Evolutionary conservation across 2,888 invertebrate species (phyloP), one percentile per base, ranked within the genome.

Genomic region (Stenodema calcarata): DNA sequence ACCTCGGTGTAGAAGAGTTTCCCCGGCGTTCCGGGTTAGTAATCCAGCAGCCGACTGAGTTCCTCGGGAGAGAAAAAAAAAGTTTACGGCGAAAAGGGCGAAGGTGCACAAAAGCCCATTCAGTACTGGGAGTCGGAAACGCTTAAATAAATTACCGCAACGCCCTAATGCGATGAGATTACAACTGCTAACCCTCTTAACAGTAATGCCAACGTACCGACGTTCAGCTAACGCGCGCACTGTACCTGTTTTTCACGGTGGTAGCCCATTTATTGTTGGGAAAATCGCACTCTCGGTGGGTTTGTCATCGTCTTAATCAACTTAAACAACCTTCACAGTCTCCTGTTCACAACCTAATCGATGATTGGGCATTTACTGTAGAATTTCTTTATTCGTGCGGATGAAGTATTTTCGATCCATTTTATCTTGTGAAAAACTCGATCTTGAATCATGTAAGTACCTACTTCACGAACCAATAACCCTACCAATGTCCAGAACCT

Each of bases 101-200:
- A 30, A 80, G n/a, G 50, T 1, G 7, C 54, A 54, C 80, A 50
- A 80, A 80, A 54, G 80, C 50, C 54, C 23, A 54, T 80, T 80
- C 80, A 80, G 30, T 27, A 16, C 35, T 6, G 2, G 35, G 54
- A 27, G 30, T 27, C 23, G 28, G 44, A 30, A 80, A 54, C 54
- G 54, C 80, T 80, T 80, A 80, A 80, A 80, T 80, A 80, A 80
- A 80, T 80, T 54, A 80, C 80, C 80, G 30, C 50, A 30, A 30
- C 50, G 28, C 54, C n/a, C 54, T 80, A 50, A 80, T 80, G 42
- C 80, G 50, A 80, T 80, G 80, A 42, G 80, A 80, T 80, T 80
- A 80, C 80, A 50, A 80, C 80, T 27, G 80, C 27, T 80, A 80
- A 80, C 54, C 80, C 54, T 54, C 73, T 41, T 30, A 62, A 73